A percentile compares a stretch with the other conserved stretches of the same genome.
phyloP scores from a whole-genome alignment of 2,113 vertebrate genomes.

The Halcyon senegalensis region DNA sequence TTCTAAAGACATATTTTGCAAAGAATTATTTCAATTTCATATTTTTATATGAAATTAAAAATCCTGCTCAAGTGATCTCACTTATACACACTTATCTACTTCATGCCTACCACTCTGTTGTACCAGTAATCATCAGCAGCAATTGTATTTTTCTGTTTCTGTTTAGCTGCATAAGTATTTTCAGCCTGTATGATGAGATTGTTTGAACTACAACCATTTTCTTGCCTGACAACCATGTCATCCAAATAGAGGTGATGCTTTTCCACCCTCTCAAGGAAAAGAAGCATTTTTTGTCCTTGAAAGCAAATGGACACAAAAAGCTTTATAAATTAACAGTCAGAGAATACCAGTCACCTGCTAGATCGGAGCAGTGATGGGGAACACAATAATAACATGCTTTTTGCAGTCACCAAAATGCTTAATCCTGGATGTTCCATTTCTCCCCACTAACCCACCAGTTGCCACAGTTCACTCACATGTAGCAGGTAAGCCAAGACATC shows the following conservation, averaged over 20 bases:
- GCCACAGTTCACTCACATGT: neutral
- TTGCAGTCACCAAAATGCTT: neutral
- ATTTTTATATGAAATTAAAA: too few species aligned
- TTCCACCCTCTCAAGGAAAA: neutral
- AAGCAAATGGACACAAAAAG: neutral
- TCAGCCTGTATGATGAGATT: neutral
- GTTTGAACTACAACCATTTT: neutral
- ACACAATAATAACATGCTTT: neutral
- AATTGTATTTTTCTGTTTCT: neutral
- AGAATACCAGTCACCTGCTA: neutral
- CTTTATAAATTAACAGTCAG: neutral
- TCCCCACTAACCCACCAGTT: neutral
- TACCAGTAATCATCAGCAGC: neutral
- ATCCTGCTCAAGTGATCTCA: neutral
- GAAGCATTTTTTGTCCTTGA: neutral
- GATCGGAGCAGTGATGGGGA: neutral
- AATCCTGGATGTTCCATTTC: neutral
- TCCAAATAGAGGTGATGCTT: neutral
- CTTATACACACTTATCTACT: neutral
- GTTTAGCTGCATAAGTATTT: neutral
- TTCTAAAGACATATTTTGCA: neutral
- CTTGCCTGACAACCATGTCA: neutral
- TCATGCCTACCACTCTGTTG: neutral
- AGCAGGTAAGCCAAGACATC: neutral
- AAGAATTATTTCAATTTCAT: neutral